These are phyloP conservation scores for Ctenosaura bakeri DNA, from an alignment of 2,797 vertebrate species.

Conservation along the genomic window DNA sequence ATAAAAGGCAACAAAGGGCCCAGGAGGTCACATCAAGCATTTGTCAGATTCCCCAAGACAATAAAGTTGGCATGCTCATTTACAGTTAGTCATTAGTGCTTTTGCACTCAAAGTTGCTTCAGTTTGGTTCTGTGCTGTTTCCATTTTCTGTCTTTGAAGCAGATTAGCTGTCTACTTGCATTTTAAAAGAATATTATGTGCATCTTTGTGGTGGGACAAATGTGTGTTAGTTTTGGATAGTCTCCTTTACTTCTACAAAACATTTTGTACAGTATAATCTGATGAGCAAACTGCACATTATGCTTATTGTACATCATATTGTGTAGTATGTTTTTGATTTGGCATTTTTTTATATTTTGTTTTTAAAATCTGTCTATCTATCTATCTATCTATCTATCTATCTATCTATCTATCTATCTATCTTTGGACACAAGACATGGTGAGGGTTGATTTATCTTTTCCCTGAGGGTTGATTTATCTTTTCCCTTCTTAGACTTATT, in stretches of 20 bases:
- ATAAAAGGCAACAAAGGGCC: not conserved
- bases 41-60: not conserved
- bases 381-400: no score
- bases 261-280: not conserved
- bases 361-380: no score
- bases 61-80: not conserved
- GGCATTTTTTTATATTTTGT: no score
- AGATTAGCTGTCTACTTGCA: not conserved
- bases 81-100: not conserved
- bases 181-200: not conserved
- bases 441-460: no score
- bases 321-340: no score
- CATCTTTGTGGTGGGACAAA: not conserved
- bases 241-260: not conserved
- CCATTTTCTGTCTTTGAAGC: not conserved
- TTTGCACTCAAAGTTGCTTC: not conserved
- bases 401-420: no score
- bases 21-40: constrained; percentile 3
- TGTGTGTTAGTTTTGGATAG: not conserved
- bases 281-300: no score
- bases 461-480: no score
- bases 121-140: not conserved
- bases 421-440: no score
- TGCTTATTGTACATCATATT: no score
- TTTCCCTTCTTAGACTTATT: not conserved